Evolutionary conservation across 2,888 invertebrate genomes (phyloP).

Genomic region (Incurvaria masculella): DNA sequence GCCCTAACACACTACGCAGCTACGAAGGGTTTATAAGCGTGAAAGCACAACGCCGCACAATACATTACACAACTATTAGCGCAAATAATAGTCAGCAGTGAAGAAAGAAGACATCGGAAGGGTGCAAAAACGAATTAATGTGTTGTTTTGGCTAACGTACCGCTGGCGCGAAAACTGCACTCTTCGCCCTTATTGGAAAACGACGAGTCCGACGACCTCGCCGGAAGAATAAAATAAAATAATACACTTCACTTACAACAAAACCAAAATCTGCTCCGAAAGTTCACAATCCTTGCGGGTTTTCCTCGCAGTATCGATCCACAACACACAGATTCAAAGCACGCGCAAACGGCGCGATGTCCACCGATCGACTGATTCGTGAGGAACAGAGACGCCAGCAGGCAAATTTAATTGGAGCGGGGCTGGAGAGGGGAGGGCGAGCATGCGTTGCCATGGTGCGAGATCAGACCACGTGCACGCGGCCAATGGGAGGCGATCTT

Average conservation of each 20-base stretch:
- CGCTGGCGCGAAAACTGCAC: background rate
- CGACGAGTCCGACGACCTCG: background rate
- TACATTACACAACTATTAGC: too few species aligned
- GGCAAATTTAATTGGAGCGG: constrained; percentile 27
- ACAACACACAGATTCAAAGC: background rate
- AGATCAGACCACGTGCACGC: constrained; percentile 72
- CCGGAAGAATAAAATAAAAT: background rate
- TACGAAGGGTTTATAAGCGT: too few species aligned
- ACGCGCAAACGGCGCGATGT: background rate
- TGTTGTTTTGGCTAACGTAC: background rate
- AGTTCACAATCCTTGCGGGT: background rate
- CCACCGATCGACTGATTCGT: constrained; percentile 2
- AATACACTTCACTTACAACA: background rate
- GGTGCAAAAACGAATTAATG: background rate
- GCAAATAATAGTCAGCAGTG: too few species aligned
- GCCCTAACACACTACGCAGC: too few species aligned
- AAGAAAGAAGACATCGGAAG: too few species aligned
- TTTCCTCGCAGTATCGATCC: background rate
- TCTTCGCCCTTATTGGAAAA: background rate
- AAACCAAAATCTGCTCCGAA: background rate
- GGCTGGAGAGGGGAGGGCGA: constrained; percentile 14
- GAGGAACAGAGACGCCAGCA: constrained; percentile 17
- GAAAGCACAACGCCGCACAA: too few species aligned
- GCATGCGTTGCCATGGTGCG: constrained; percentile 62
- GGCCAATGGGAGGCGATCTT: constrained; percentile 55